Evolutionary conservation across 1,140 invertebrate species (phyloP), one percentile per base, ranked within the genome.

Genomic region (Agrypnia vestita): DNA sequence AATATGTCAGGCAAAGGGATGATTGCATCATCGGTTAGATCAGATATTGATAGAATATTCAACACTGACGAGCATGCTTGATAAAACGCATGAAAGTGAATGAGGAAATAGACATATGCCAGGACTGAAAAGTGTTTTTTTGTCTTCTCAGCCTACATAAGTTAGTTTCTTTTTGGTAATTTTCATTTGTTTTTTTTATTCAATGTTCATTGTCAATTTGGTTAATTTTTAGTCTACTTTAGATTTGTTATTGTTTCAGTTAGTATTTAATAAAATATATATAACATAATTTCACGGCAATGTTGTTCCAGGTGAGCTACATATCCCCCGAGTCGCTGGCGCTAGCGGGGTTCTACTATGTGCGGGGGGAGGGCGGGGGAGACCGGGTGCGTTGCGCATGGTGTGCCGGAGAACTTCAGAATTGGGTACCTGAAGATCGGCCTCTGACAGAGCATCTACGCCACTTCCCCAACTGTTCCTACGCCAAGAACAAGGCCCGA

Each of bases 341-440:
- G 0, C 91, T 91, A 86, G 94, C 96, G 81, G 97, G 96, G 7
- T 97, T 97, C 87, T 96, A 94, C 85, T 96, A 94, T 85, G 87
- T 94, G 13, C 86, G 87, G 9, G 86, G 85, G 59, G 89, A 94
- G 86, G 78, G 74, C 0, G 81, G 25, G 0, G 71, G 47, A 0
- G 81, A 82, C 59, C 77, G 49, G 4, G 95, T 97, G 0, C 92
- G 95, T 82, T 98, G 97, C 88, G 95, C 93, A 12, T 97, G 93
- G 91, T 97, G 95, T 87, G 91, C 91, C 83, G 95, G 93, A 72
- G 95, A 93, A 79, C 88, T 96, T 55, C 91, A 88, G 81, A 91
- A 92, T 83, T 98, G 94, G 96, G 92, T 92, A 87, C 86, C 84
- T 78, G 93, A 91, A 78, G 95, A 94, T 89, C 91, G 91, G 84